Base-by-base conservation (phyloP, 2,797 vertebrate species). In the Epinephelus malabaricus region DNA sequence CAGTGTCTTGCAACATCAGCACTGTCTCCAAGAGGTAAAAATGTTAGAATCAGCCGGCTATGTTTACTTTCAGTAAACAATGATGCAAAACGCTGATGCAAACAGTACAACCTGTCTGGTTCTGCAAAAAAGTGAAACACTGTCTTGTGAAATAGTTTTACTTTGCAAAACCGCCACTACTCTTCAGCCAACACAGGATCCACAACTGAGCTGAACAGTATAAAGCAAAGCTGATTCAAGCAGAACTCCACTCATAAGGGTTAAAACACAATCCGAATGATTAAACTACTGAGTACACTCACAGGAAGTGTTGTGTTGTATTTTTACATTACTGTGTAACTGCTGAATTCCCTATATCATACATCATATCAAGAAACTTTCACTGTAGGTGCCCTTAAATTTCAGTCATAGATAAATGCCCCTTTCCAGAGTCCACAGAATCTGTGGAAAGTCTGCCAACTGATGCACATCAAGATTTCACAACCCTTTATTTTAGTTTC, bases 401-500 rank as follows among this genome's bases (percentile, higher is more conserved):
- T 45, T 40, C 19, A 45, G 2, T 66, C 21, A 49, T 10, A 63
- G 4, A 21, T 69, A 56, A 25, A 38, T 38, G 15, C n/a, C 40
- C 15, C 34, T 60, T 11, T 34, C 34, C 47, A 53, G 12, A 67
- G 46, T 69, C 27, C 40, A 61, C n/a, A 14, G 11, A 43, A 3
- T 43, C 30, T 40, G n/a, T 71, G 27, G 49, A 43, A 17, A 34
- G 30, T 3, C 1, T 76, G 6, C 61, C 5, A 25, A 18, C 12
- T 23, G 49, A 51, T 18, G 14, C 14, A 34, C 59, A 55, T 14
- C 19, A 4, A 69, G 27, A 84, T 90, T 90, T 82, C 27, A 2
- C 68, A 91, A 88, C 6, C 0, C 3, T 62, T 79, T 47, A 21
- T 74, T 78, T 73, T 5, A 54, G 18, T 69, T 82, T 80, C 50